A percentile compares a stretch with the other conserved stretches of the same genome.
These are phyloP conservation scores for Montifringilla adamsi DNA, from an alignment of 2,113 vertebrate genomes.

Conservation along the genomic window DNA sequence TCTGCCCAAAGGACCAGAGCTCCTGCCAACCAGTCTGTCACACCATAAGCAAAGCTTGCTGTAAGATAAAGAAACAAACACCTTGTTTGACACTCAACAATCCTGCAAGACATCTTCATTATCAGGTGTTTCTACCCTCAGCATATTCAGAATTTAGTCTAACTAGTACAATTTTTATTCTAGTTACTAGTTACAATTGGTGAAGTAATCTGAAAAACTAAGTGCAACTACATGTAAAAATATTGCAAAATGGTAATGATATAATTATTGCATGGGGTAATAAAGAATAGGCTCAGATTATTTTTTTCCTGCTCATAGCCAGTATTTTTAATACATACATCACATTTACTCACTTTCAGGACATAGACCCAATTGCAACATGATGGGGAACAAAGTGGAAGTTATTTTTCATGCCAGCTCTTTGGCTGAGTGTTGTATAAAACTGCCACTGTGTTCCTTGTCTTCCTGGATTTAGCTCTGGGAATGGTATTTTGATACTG, in stretches of 20 bases:
- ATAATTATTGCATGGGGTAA: background rate
- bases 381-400: background rate
- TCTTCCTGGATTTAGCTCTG: background rate
- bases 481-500: background rate
- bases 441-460: background rate
- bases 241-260: background rate
- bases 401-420: background rate
- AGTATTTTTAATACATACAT: background rate
- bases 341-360: background rate
- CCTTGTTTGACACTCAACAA: background rate
- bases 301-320: background rate
- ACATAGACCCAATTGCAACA: background rate
- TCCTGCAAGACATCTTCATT: background rate
- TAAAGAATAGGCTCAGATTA: background rate
- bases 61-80: background rate
- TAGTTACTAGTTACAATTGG: background rate
- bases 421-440: background rate
- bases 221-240: background rate
- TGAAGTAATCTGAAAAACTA: background rate
- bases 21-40: background rate
- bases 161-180: background rate
- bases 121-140: background rate
- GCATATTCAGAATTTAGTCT: background rate
- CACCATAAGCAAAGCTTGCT: background rate
- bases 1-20: background rate